Evolutionary conservation across 2,888 invertebrate species (phyloP).

Genomic region (Axea sp.): DNA sequence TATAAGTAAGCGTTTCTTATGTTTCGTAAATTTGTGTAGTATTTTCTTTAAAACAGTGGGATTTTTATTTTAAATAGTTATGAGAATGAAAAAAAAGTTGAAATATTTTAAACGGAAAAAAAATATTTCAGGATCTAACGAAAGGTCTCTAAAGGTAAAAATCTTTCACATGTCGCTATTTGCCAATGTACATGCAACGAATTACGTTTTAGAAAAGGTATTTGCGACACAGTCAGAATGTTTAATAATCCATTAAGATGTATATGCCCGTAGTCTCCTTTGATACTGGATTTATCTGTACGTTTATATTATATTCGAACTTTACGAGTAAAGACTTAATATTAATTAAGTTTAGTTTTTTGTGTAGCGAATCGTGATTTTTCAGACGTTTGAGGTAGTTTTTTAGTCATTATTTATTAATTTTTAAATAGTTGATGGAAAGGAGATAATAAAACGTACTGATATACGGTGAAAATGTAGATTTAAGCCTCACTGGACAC

Average conservation of each 20-base stretch:
- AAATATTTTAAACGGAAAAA: too few relatives aligned
- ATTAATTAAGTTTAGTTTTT: conserved; percentile 51
- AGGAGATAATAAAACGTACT: too few relatives aligned
- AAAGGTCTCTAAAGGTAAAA: conserved; percentile 10
- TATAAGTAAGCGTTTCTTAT: too few relatives aligned
- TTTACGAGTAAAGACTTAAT: conserved; percentile 37
- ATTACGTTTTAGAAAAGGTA: conserved; percentile 43
- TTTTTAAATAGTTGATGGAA: not conserved
- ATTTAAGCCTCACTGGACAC: too few relatives aligned
- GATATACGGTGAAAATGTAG: too few relatives aligned
- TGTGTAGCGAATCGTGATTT: conserved; percentile 28
- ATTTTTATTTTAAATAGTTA: too few relatives aligned
- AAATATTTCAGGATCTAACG: too few relatives aligned
- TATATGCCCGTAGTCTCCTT: conserved; percentile 34
- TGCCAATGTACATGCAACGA: conserved; percentile 26
- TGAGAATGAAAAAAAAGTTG: too few relatives aligned
- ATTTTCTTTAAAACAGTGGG: too few relatives aligned
- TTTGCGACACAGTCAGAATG: conserved; percentile 52
- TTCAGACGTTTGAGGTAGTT: conserved; percentile 19
- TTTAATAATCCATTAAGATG: conserved; percentile 59
- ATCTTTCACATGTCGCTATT: conserved; percentile 13
- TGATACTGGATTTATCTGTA: conserved; percentile 36
- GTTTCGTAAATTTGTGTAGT: too few relatives aligned
- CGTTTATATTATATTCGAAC: conserved; percentile 49
- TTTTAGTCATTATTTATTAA: conserved; percentile 23